phyloP scores from a whole-genome alignment of 2,888 invertebrate species.

The Pachydiplax longipennis region DNA sequence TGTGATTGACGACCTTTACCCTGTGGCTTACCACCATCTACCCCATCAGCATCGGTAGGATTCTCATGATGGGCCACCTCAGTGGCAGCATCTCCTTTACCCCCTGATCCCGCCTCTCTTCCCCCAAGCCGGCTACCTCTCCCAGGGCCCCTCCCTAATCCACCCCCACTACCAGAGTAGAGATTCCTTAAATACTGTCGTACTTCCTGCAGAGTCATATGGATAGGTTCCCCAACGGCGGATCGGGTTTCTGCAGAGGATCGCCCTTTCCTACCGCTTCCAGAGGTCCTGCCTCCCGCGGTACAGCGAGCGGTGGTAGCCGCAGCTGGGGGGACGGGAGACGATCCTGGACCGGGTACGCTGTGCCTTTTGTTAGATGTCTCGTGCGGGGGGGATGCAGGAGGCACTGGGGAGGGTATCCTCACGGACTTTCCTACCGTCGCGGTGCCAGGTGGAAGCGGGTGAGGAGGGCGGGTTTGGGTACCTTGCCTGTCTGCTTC shows the following conservation, averaged over 20 bases:
- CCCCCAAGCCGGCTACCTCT: constrained; percentile 58
- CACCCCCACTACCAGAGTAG: constrained; percentile 67
- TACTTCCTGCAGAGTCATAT: constrained; percentile 85
- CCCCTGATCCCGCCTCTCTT: constrained; percentile 64
- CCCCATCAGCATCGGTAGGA: not conserved
- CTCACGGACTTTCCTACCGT: not conserved
- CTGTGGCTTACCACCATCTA: not conserved
- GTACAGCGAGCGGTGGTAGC: not conserved
- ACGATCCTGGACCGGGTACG: not conserved
- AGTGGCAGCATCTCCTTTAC: constrained; percentile 54
- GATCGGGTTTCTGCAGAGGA: constrained; percentile 61
- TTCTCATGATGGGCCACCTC: not conserved
- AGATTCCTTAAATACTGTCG: constrained; percentile 82
- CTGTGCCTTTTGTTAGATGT: not conserved
- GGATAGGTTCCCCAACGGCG: constrained; percentile 74
- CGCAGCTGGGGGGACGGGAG: not conserved
- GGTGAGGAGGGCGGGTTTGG: not conserved
- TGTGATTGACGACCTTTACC: not conserved
- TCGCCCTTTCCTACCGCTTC: constrained; percentile 52
- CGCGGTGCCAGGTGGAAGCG: not conserved
- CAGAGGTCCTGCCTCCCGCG: not conserved
- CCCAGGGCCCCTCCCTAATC: not conserved
- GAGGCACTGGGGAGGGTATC: not conserved
- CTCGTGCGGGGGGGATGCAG: not conserved
- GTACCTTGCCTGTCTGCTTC: not conserved